Base-by-base conservation (phyloP, 2,113 vertebrate species). In the Mirza zaza region DNA sequence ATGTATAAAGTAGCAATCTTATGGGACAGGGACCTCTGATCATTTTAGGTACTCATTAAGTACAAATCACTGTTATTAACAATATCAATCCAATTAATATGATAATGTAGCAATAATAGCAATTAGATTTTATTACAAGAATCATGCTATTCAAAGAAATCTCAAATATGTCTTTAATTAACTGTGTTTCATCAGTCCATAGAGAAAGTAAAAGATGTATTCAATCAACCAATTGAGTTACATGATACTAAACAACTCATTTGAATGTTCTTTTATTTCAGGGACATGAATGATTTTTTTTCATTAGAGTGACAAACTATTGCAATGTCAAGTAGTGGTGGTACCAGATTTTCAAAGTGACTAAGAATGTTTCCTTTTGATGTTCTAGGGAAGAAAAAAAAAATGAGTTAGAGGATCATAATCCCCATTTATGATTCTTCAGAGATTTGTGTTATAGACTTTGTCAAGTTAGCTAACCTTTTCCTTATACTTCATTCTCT, bases 1-100 rank as follows among this genome's bases (percentile, higher is more conserved):
- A 77, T 4, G 11, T 59, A 68, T 36, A 45, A 91, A 82, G 6
- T 8, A 76, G 25, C 45, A 65, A 42, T 55, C 8, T 20, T 68
- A 27, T 9, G 45, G 5, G 45, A 50, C 25, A 79, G 73, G 61
- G 73, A 59, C 3, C 55, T 88, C 73, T 57, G 39, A 73, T 68
- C 87, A 63, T 32, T 63, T 82, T 89, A 86, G 63, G 68, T 68
- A 82, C 11, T 91, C 27, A 63, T 68, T 88, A 93, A 94, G 80
- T 65, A n/a, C 34, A 94, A 95, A 94, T 96, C 76, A 97, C n/a
- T 73, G 48, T 90, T 95, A 94, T 95, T 90, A 96, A 76, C 50
- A 93, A 67, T 48, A 90, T 91, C 59, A 92, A 82, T 94, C 87
- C 94, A 93, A 86, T 97, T 95, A 97, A 95, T 86, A 50, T 82